Evolutionary conservation across 2,888 invertebrate genomes (phyloP).

Genomic region (Graphium colonna): DNA sequence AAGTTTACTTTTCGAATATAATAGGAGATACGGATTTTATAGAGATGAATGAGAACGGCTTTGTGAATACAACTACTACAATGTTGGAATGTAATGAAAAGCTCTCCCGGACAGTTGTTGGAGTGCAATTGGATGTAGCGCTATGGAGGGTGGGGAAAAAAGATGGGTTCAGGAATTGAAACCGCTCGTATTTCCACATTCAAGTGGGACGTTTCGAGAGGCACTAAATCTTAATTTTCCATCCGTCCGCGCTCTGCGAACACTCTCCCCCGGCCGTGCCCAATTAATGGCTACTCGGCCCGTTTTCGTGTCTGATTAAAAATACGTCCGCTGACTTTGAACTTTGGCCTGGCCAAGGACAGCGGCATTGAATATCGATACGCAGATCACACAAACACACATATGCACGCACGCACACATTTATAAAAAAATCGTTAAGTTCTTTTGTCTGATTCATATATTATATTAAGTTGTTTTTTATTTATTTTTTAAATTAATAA

Average conservation of each 20-base stretch:
- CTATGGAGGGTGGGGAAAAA: slow-evolving; percentile 28
- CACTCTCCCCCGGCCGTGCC: slow-evolving; percentile 20
- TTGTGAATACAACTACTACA: neutral
- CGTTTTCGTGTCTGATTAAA: slow-evolving; percentile 28
- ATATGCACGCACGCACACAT: no score
- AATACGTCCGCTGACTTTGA: no score
- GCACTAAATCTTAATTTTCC: slow-evolving; percentile 47
- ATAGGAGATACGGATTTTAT: slow-evolving; percentile 6
- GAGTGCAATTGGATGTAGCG: slow-evolving; percentile 38
- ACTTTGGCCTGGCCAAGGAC: no score
- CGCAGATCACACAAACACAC: no score
- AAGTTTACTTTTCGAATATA: slow-evolving; percentile 2
- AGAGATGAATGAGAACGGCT: slow-evolving; percentile 5
- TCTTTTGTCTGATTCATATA: no score
- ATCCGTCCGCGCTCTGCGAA: slow-evolving; percentile 29
- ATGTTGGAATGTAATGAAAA: slow-evolving; percentile 20
- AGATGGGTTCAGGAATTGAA: slow-evolving; percentile 32
- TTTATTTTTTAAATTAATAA: no score
- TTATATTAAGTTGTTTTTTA: no score
- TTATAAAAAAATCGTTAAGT: no score
- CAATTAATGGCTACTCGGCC: slow-evolving; percentile 28
- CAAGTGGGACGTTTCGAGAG: slow-evolving; percentile 40
- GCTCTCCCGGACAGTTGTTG: slow-evolving; percentile 31
- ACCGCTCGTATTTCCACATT: slow-evolving; percentile 37
- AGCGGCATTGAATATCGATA: no score